Evolutionary conservation across 2,113 vertebrate species (phyloP), one percentile per base, ranked within the genome.

Genomic region (Scomber japonicus): DNA sequence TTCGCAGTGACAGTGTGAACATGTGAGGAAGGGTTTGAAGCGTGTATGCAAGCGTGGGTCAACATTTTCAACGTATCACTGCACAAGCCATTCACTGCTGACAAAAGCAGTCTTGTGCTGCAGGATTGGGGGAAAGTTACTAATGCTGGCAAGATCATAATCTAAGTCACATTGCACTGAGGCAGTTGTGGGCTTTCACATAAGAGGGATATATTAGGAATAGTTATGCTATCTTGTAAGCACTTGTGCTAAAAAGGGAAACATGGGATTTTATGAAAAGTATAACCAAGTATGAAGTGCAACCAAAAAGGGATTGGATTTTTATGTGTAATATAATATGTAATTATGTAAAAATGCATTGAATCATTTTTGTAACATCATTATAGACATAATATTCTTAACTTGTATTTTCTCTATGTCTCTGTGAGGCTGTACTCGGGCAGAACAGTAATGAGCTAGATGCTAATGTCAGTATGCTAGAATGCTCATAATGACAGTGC

Each of bases 71-170:
- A 66, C 15, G 24, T 82, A 71, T 87, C 84, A 31, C 87, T 75
- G 51, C 77, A 78, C 72, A 71, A 71, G 51, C 78, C 50, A 35
- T 61, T 81, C 60, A 67, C 35, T 5, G 62, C 46, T 78, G 74
- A 88, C 89, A 89, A 80, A 87, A 83, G 74, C 71, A 59, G 71
- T 64, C 81, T 78, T 91, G 84, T 89, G 67, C 81, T 64, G 62
- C 73, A 31, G 74, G 61, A 81, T 62, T 50, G 76, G 71, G 71
- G 84, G 71, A 88, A 90, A 87, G 82, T 87, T 84, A 71, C 80
- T 51, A 76, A 82, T 64, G 80, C 80, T 87, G 86, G 75, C 76
- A 71, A 72, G 78, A 86, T 86, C 71, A 66, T 80, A 81, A 88
- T 89, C 81, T 83, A 81, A 88, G 75, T 75, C 73, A 64, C 80